Evolutionary conservation across 2,113 vertebrate species (phyloP).

Genomic region (Perca schrenkii): DNA sequence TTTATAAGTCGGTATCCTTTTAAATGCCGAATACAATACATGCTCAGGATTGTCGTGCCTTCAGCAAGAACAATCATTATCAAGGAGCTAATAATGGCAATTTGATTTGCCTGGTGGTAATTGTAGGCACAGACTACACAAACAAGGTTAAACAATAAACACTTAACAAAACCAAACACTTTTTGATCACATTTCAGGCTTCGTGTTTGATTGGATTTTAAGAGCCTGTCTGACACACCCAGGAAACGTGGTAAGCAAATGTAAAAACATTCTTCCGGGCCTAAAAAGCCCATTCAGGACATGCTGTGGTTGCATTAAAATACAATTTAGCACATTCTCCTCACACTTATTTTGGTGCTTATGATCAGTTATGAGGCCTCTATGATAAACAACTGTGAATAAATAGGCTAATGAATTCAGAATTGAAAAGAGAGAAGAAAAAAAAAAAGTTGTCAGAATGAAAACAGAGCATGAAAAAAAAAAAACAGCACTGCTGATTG

Average conservation of each 20-base stretch:
- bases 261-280: slow-evolving; percentile 53
- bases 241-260: slow-evolving; percentile 56
- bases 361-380: slow-evolving; percentile 50
- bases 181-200: slow-evolving; percentile 63
- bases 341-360: slow-evolving; percentile 41
- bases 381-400: slow-evolving; percentile 49
- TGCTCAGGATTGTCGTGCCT: background rate
- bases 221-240: slow-evolving; percentile 46
- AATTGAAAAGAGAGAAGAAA: slow-evolving; percentile 7
- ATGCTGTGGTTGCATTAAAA: slow-evolving; percentile 62
- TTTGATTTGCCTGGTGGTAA: slow-evolving; percentile 28
- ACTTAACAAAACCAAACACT: slow-evolving; percentile 55
- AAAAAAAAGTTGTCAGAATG: background rate
- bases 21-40: slow-evolving; percentile 21
- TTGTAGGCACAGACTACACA: slow-evolving; percentile 43
- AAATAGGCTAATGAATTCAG: slow-evolving; percentile 56
- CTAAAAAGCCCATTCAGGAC: slow-evolving; percentile 37
- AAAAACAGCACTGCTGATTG: slow-evolving; percentile 24
- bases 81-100: slow-evolving; percentile 38
- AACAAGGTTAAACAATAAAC: slow-evolving; percentile 61
- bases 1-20: background rate
- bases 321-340: slow-evolving; percentile 51
- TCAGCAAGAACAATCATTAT: slow-evolving; percentile 13
- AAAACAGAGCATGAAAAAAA: slow-evolving; percentile 26
- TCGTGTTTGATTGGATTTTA: slow-evolving; percentile 45